Conservation (phyloP, 1,140 invertebrate species). For the Lepidurus couesii region DNA sequence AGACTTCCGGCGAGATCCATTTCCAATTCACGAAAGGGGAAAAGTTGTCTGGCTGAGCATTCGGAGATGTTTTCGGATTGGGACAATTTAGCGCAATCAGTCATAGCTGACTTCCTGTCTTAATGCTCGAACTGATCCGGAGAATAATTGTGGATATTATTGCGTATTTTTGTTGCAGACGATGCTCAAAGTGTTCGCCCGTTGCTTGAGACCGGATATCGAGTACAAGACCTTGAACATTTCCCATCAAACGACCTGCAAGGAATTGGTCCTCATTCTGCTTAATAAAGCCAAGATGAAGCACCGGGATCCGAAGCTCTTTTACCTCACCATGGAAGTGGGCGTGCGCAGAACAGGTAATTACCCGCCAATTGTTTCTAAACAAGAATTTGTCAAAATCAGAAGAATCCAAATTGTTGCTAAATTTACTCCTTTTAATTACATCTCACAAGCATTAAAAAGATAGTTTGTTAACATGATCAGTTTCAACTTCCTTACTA, state of each 20-base stretch:
- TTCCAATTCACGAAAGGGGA: background rate
- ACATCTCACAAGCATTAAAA: too few species aligned
- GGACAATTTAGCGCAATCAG: conserved; percentile 10
- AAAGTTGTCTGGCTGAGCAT: background rate
- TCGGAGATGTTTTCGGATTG: background rate
- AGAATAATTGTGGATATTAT: conserved; percentile 39
- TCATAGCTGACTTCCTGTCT: conserved; percentile 8
- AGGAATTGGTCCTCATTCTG: conserved; percentile 75
- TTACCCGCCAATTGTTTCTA: background rate
- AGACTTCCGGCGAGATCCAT: background rate
- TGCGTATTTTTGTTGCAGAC: conserved; percentile 57
- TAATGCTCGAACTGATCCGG: background rate
- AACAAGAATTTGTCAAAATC: too few species aligned
- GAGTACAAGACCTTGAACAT: conserved; percentile 88
- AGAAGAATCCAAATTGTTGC: too few species aligned
- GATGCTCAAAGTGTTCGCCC: conserved; percentile 76
- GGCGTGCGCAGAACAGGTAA: conserved; percentile 54
- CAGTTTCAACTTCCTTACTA: background rate
- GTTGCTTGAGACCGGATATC: conserved; percentile 79
- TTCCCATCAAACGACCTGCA: conserved; percentile 73
- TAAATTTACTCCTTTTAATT: too few species aligned
- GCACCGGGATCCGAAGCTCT: conserved; percentile 83
- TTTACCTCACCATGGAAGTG: conserved; percentile 89
- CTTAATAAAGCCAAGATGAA: conserved; percentile 84
- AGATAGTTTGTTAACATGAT: too few species aligned